Percentiles rank a stretch among this genome's conserved stretches.
Conservation (phyloP, 30 jellyfish, hydroid and myxozoan genomes). For the Catostylus mosaicus region DNA sequence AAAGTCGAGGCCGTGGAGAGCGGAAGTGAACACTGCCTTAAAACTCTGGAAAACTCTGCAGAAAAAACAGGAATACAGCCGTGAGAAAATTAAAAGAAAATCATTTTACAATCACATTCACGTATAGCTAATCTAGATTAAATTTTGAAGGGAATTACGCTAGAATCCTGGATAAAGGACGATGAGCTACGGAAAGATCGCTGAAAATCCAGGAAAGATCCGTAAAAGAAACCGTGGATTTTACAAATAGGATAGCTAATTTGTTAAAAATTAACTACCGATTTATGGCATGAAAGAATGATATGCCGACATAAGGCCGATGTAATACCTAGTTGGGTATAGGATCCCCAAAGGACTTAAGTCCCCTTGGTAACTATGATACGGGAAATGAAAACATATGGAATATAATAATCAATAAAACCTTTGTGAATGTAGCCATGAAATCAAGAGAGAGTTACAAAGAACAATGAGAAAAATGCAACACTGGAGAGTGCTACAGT, state of each 20-base stretch:
- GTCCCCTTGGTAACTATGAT: neutral
- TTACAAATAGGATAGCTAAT: neutral
- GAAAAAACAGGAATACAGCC: too few relatives aligned
- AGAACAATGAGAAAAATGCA: too few relatives aligned
- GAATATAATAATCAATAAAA: too few relatives aligned
- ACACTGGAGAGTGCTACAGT: too few relatives aligned
- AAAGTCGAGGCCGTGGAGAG: too few relatives aligned
- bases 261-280: neutral
- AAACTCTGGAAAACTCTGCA: too few relatives aligned
- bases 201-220: constrained; percentile 1
- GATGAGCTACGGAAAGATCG: neutral
- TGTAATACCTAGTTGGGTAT: neutral
- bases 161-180: neutral
- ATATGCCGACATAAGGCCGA: neutral
- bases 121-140: neutral
- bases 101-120: neutral
- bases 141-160: neutral
- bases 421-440: too few relatives aligned
- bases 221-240: constrained; percentile 2
- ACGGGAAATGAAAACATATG: too few relatives aligned
- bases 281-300: neutral
- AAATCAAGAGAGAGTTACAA: too few relatives aligned
- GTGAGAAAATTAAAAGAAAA: neutral
- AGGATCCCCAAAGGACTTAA: neutral
- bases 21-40: too few relatives aligned